Percentiles rank a stretch among this genome's conserved stretches.
Conservation (phyloP, 2,888 invertebrate genomes). For the Rutpela maculata region DNA sequence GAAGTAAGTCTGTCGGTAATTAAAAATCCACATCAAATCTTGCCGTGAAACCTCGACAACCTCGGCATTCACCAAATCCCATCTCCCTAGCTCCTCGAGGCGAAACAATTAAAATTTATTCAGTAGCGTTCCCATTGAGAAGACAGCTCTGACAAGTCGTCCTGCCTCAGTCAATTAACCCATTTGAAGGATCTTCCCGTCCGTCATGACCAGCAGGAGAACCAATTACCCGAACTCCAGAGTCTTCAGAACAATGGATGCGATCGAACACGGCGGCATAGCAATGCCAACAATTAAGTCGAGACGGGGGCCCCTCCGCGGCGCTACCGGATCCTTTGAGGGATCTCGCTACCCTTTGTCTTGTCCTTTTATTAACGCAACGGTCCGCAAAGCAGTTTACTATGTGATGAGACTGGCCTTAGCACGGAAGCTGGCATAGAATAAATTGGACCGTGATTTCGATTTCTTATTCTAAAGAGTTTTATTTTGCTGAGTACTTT, state of each 20-base stretch:
- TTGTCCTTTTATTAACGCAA: constrained; percentile 46
- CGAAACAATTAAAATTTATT: constrained; percentile 32
- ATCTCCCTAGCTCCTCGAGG: background rate
- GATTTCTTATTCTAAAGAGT: background rate
- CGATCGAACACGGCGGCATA: constrained; percentile 40
- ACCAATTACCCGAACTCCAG: constrained; percentile 50
- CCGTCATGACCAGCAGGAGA: constrained; percentile 41
- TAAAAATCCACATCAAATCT: no score
- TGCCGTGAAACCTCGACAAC: no score
- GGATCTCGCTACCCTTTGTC: constrained; percentile 36
- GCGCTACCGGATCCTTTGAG: constrained; percentile 39
- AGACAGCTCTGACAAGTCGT: constrained; percentile 12
- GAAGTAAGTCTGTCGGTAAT: no score
- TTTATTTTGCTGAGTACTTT: no score
- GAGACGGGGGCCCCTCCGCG: constrained; percentile 25
- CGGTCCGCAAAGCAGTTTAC: constrained; percentile 34
- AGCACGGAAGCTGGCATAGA: background rate
- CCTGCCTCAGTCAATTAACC: constrained; percentile 38
- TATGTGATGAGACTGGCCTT: background rate
- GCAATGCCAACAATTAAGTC: constrained; percentile 54
- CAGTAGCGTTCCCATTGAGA: background rate
- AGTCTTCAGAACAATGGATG: constrained; percentile 45
- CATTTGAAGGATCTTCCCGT: constrained; percentile 19
- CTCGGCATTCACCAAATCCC: background rate
- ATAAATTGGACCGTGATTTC: background rate